phyloP scores from a whole-genome alignment of 1,140 invertebrate genomes.

The Carposina sasakii region DNA sequence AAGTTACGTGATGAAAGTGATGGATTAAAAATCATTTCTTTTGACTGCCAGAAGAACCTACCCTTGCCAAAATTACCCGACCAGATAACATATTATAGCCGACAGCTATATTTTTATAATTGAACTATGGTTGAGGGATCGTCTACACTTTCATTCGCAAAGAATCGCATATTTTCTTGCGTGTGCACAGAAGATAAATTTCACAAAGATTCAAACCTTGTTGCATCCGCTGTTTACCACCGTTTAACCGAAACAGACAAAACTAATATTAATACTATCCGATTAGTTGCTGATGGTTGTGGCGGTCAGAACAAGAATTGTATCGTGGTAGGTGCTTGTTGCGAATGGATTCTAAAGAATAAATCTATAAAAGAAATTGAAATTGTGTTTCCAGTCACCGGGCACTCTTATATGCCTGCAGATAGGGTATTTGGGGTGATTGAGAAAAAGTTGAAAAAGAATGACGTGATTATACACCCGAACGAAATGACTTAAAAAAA shows the following conservation, averaged over 20 bases:
- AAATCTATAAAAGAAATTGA: slow-evolving; percentile 15
- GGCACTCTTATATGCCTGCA: slow-evolving; percentile 29
- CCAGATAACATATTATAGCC: slow-evolving; percentile 27
- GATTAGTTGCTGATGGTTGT: slow-evolving; percentile 31
- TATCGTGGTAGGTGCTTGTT: slow-evolving; percentile 22
- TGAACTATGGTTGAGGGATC: slow-evolving; percentile 21
- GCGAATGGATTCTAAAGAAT: slow-evolving; percentile 21
- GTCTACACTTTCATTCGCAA: slow-evolving; percentile 15
- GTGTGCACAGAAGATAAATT: slow-evolving; percentile 23
- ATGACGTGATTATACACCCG: slow-evolving; percentile 22
- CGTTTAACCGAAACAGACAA: slow-evolving; percentile 5
- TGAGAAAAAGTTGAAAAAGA: slow-evolving; percentile 18
- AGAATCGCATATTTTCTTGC: slow-evolving; percentile 14
- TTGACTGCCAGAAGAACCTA: slow-evolving; percentile 25
- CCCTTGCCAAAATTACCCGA: slow-evolving; percentile 24
- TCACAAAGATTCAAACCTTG: slow-evolving; percentile 22
- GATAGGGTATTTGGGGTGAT: slow-evolving; percentile 20
- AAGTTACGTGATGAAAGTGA: slow-evolving; percentile 7
- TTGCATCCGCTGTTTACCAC: slow-evolving; percentile 24
- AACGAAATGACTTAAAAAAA: slow-evolving; percentile 20
- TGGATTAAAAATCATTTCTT: slow-evolving; percentile 13
- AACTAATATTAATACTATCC: slow-evolving; percentile 12
- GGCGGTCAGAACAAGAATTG: slow-evolving; percentile 35
- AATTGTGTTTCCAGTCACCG: slow-evolving; percentile 28
- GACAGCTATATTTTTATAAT: slow-evolving; percentile 29